Percentiles rank a stretch among this genome's conserved stretches.
Conservation (phyloP, 2,888 invertebrate species). For the Machimus rusticus region DNA sequence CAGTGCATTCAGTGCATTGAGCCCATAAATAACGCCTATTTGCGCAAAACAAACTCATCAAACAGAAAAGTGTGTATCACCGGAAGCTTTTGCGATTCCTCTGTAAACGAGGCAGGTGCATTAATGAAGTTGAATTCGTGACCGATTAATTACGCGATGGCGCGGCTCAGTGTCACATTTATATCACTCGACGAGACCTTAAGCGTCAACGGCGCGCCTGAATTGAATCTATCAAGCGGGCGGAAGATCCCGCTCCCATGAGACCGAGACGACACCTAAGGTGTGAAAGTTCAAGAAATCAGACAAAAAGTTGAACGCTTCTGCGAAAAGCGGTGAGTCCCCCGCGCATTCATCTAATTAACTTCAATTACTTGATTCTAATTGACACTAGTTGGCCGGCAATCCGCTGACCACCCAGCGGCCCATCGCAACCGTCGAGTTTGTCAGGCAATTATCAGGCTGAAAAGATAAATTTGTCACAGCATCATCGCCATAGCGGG, state of each 20-base stretch:
- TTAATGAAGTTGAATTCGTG: not conserved
- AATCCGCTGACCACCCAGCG: slow-evolving; percentile 1
- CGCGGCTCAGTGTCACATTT: not conserved
- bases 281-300: not conserved
- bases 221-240: not conserved
- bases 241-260: not conserved
- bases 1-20: not conserved
- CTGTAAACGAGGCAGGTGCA: not conserved
- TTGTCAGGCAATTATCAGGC: slow-evolving; percentile 39
- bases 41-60: not conserved
- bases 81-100: not conserved
- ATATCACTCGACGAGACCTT: not conserved
- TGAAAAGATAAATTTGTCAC: slow-evolving; percentile 42
- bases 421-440: not conserved
- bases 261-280: not conserved
- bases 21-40: not conserved
- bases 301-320: not conserved
- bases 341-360: slow-evolving; percentile 13
- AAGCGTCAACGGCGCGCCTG: not conserved
- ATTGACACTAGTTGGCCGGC: slow-evolving; percentile 11
- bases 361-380: slow-evolving; percentile 9
- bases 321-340: not conserved
- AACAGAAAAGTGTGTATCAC: not conserved
- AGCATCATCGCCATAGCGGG: slow-evolving; percentile 31
- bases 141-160: not conserved